Base-by-base conservation (phyloP, 2,797 vertebrate species). In the Sebastes diaconus region DNA sequence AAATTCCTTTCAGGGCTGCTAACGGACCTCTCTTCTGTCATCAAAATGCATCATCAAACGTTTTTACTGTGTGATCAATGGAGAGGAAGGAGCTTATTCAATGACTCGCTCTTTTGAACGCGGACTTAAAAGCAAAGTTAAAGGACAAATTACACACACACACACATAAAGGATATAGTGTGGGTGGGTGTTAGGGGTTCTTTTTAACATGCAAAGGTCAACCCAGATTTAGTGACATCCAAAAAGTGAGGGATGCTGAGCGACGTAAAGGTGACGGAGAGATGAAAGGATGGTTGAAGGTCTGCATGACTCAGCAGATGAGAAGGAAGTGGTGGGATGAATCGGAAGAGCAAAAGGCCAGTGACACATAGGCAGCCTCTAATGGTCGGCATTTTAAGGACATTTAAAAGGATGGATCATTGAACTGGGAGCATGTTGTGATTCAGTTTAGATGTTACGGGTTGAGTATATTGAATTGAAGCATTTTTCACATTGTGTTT, bases 191-290 rank as follows among this genome's bases (percentile, higher is more conserved):
- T 22, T 4, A 1, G 36, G 32, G 72, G 29, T 63, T 74, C 5
- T 84, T 80, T 84, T 77, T 70, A 69, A 83, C 69, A 39, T 39
- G 29, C 65, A 73, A 92, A 93, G 85, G 92, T 93, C 89, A 90
- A 4, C 34, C 1, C 36, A 27, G 70, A 42, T 83, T 79, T 66
- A 73, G 66, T 32, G 61, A 46, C 67, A 73, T 75, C 60, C 68
- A 75, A 55, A 84, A 78, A 67, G 79, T 34, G 34, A 60, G 34
- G 52, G 83, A 73, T 70, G 80, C 74, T 83, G 80, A 69, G 90
- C 4, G 60, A 78, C 52, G 55, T 85, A 68, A 87, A 82, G 61
- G 78, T 73, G 65, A 77, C 4, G 7, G n/a, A 36, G 54, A 81
- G 84, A 93, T 92, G 77, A 91, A 90, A 91, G 82, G 75, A 67